Evolutionary conservation across 2,888 invertebrate species (phyloP).

Genomic region (Oscheius onirici): DNA sequence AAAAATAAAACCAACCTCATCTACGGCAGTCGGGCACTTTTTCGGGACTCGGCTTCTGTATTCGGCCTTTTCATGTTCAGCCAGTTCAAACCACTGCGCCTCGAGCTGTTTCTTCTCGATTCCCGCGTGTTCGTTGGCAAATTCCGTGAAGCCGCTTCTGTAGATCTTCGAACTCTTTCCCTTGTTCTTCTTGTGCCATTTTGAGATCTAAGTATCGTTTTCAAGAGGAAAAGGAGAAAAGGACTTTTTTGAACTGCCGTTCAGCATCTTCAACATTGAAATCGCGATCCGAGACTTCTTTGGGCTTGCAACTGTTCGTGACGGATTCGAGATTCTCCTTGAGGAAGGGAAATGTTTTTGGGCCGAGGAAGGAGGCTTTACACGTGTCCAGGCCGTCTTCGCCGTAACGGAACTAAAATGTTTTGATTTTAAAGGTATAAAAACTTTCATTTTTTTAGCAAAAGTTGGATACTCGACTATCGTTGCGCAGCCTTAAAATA

Average conservation of each 20-base stretch:
- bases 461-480: too few relatives aligned
- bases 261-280: slow-evolving; percentile 72
- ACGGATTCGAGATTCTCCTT: slow-evolving; percentile 79
- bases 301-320: slow-evolving; percentile 51
- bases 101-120: slow-evolving; percentile 37
- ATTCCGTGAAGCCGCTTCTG: slow-evolving; percentile 55
- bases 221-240: not conserved
- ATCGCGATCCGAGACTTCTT: slow-evolving; percentile 72
- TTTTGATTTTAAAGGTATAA: not conserved
- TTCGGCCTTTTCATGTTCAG: slow-evolving; percentile 41
- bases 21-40: slow-evolving; percentile 57
- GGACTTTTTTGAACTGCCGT: slow-evolving; percentile 76
- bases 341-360: slow-evolving; percentile 83
- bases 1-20: slow-evolving; percentile 46
- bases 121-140: slow-evolving; percentile 39
- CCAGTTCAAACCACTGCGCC: slow-evolving; percentile 57
- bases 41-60: slow-evolving; percentile 38
- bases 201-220: slow-evolving; percentile 20
- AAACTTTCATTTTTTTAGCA: too few relatives aligned
- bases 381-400: slow-evolving; percentile 87
- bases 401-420: slow-evolving; percentile 83
- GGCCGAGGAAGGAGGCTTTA: slow-evolving; percentile 84
- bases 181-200: slow-evolving; percentile 46
- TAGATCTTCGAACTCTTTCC: slow-evolving; percentile 40
- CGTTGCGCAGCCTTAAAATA: too few relatives aligned